Evolutionary conservation across 2,888 invertebrate genomes (phyloP).

Genomic region (Mimas tiliae): DNA sequence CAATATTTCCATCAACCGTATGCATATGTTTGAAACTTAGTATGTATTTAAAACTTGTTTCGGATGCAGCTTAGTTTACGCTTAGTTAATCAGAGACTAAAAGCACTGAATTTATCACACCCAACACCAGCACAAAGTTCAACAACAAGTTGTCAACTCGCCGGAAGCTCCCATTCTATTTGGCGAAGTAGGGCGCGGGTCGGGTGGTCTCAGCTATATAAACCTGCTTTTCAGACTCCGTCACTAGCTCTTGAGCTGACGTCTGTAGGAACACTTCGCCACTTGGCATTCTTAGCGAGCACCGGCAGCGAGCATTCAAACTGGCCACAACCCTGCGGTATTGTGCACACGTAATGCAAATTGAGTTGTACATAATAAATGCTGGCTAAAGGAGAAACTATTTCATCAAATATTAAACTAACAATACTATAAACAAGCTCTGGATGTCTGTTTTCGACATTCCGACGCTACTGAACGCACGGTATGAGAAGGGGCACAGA

Average conservation of each 20-base stretch:
- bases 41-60: background rate
- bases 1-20: no score
- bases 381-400: background rate
- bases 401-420: background rate
- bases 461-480: background rate
- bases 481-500: slow-evolving; percentile 30
- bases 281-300: background rate
- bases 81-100: slow-evolving; percentile 11
- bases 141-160: slow-evolving; percentile 53
- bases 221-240: slow-evolving; percentile 45
- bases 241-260: slow-evolving; percentile 44
- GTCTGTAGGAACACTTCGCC: slow-evolving; percentile 41
- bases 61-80: background rate
- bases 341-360: background rate
- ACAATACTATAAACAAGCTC: background rate
- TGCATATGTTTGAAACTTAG: no score
- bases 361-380: background rate
- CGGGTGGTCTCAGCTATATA: slow-evolving; percentile 49
- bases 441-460: no score
- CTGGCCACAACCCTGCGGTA: background rate
- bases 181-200: slow-evolving; percentile 57
- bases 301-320: background rate
- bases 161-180: slow-evolving; percentile 45
- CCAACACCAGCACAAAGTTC: slow-evolving; percentile 48
- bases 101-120: slow-evolving; percentile 36